phyloP scores from a whole-genome alignment of 2,888 invertebrate genomes.

The Dioctria rufipes region DNA sequence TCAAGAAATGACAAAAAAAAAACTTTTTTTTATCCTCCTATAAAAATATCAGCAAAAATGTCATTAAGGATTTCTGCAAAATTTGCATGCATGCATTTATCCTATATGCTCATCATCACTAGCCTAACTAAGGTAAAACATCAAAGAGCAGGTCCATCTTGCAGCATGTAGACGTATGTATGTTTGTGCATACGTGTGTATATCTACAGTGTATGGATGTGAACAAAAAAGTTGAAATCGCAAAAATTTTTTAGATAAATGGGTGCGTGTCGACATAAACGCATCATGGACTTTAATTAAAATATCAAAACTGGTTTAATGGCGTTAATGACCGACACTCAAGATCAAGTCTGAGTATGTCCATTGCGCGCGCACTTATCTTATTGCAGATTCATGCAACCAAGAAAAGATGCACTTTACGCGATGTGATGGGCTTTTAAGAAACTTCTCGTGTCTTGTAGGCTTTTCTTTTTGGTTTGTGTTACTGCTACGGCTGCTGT shows the following conservation, averaged over 20 bases:
- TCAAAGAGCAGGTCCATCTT: constrained; percentile 21
- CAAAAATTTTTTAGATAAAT: constrained; percentile 47
- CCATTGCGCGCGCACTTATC: constrained; percentile 32
- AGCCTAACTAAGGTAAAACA: background rate
- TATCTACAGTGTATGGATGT: background rate
- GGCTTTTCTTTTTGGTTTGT: constrained; percentile 19
- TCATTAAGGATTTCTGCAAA: background rate
- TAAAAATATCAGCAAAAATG: background rate
- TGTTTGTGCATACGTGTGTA: too few relatives aligned
- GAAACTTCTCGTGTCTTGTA: constrained; percentile 27
- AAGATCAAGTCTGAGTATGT: constrained; percentile 18
- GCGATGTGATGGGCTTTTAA: constrained; percentile 25
- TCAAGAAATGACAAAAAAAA: background rate
- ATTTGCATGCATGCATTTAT: background rate
- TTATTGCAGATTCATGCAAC: constrained; percentile 19
- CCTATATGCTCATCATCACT: background rate
- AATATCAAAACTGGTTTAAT: constrained; percentile 72
- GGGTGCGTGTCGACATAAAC: constrained; percentile 58
- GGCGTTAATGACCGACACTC: constrained; percentile 71
- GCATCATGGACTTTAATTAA: constrained; percentile 68
- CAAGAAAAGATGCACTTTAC: constrained; percentile 30
- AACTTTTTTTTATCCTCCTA: background rate
- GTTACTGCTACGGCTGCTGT: background rate
- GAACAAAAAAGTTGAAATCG: constrained; percentile 20
- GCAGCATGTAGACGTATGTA: too few relatives aligned